phyloP scores from a whole-genome alignment of 2,888 invertebrate species.

The Calameuta pallipes region DNA sequence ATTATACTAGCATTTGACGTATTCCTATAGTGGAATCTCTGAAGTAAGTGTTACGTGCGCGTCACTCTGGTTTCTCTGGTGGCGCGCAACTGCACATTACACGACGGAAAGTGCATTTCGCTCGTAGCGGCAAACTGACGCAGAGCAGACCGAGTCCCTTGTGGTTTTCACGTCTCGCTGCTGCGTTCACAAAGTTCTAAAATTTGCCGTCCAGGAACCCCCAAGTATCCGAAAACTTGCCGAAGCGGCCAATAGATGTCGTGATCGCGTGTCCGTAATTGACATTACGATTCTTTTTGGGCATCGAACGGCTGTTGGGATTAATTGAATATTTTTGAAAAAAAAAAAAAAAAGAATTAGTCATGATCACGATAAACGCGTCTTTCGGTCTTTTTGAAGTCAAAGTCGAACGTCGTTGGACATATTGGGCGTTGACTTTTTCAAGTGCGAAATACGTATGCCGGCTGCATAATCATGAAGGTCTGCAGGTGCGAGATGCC shows the following conservation, averaged over 20 bases:
- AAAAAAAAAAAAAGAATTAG: neutral
- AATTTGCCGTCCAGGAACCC: neutral
- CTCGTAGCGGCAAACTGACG: neutral
- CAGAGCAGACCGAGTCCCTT: neutral
- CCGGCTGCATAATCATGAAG: conserved; percentile 34
- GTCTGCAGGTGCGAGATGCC: conserved; percentile 29
- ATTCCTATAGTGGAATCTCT: neutral
- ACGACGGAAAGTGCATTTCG: neutral
- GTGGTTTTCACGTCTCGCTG: neutral
- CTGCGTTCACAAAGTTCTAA: neutral
- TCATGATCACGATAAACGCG: neutral
- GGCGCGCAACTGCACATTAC: neutral
- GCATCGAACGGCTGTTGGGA: too few species aligned
- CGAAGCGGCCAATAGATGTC: neutral
- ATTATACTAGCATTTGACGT: neutral
- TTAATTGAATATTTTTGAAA: neutral
- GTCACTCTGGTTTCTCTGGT: neutral
- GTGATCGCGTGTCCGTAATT: neutral
- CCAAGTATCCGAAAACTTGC: neutral
- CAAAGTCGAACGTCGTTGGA: too few species aligned
- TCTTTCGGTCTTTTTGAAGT: neutral
- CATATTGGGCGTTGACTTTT: neutral
- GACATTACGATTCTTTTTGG: neutral
- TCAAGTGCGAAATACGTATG: conserved; percentile 25
- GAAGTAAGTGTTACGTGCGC: neutral